phyloP scores from a whole-genome alignment of 2,797 vertebrate genomes.

The Rhinophrynus dorsalis region DNA sequence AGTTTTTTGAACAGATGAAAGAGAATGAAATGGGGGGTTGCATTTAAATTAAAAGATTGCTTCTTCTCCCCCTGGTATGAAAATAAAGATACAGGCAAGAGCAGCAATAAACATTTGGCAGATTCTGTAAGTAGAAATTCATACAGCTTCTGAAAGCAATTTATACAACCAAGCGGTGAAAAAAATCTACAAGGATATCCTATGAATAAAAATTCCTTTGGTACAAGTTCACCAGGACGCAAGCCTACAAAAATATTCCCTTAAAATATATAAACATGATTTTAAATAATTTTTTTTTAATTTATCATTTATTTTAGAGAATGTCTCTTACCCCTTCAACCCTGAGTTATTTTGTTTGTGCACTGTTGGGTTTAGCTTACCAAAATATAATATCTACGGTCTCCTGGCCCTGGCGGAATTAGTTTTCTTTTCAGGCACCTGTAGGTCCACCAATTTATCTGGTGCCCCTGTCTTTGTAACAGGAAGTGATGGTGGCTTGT shows the following conservation, averaged over 20 bases:
- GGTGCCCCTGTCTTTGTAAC: too few species aligned
- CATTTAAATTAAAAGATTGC: constrained; percentile 79
- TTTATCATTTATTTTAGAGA: constrained; percentile 57
- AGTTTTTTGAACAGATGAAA: constrained; percentile 41
- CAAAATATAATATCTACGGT: constrained; percentile 7
- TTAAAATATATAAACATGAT: constrained; percentile 56
- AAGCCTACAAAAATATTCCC: constrained; percentile 57
- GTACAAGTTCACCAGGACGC: constrained; percentile 29
- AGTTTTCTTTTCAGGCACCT: neutral
- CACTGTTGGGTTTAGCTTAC: constrained; percentile 29
- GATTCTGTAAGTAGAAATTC: constrained; percentile 10
- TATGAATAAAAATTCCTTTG: constrained; percentile 21
- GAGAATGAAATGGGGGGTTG: neutral
- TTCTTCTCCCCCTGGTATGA: constrained; percentile 65
- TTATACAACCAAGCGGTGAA: constrained; percentile 60
- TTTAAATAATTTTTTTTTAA: constrained; percentile 58
- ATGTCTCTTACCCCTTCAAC: constrained; percentile 32
- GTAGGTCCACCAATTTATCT: too few species aligned
- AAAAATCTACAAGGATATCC: constrained; percentile 41
- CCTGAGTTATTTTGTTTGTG: constrained; percentile 39
- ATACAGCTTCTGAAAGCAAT: constrained; percentile 42
- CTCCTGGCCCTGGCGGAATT: neutral
- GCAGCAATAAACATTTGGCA: neutral
- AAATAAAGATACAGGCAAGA: constrained; percentile 60
- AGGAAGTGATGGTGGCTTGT: too few species aligned